phyloP scores from a whole-genome alignment of 2,113 vertebrate species.

The Axis porcinus region DNA sequence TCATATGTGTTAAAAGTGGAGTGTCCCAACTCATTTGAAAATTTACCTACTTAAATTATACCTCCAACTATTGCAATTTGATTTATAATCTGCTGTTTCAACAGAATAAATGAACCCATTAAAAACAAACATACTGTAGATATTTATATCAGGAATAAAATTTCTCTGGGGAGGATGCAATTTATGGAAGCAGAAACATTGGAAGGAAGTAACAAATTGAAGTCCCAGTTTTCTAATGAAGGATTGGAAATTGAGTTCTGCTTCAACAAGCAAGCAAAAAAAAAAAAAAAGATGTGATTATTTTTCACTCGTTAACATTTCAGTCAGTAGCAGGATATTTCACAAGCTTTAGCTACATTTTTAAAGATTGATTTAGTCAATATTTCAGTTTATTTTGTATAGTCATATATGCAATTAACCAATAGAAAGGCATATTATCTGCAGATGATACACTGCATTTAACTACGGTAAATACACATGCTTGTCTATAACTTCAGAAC shows the following conservation, averaged over 20 bases:
- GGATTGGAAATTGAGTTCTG: constrained; percentile 72
- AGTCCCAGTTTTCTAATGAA: constrained; percentile 57
- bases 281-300: not conserved
- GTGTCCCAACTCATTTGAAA: constrained; percentile 70
- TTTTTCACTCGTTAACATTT: constrained; percentile 70
- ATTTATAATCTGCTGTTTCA: constrained; percentile 80
- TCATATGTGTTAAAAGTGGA: constrained; percentile 58
- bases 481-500: not conserved
- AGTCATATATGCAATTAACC: constrained; percentile 5
- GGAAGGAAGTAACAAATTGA: constrained; percentile 72
- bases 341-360: not conserved
- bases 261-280: not conserved
- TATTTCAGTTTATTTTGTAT: constrained; percentile 30
- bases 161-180: constrained; percentile 78
- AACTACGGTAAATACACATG: not conserved
- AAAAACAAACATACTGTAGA: constrained; percentile 77
- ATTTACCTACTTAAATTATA: constrained; percentile 73
- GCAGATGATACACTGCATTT: not conserved
- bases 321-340: constrained; percentile 43
- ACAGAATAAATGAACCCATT: constrained; percentile 76
- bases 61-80: constrained; percentile 68
- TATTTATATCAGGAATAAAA: constrained; percentile 79
- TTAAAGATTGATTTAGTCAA: constrained; percentile 2
- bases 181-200: constrained; percentile 74
- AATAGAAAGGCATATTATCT: not conserved